These are phyloP conservation scores for Siderastrea siderea DNA, from an alignment of 92 coral and sea anemone genomes.

Conservation along the genomic window DNA sequence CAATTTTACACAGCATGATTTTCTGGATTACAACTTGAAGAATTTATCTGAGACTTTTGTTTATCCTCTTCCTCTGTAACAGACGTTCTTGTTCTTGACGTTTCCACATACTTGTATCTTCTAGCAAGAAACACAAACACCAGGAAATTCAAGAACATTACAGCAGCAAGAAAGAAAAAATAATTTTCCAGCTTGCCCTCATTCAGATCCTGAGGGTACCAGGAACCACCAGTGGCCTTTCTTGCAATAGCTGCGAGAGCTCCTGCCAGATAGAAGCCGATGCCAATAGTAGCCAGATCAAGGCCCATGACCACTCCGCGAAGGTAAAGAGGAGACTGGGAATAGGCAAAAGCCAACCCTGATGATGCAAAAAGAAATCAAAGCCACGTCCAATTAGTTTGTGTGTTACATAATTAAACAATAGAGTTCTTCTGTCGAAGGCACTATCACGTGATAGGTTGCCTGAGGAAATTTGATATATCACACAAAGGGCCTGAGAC, in stretches of 20 bases:
- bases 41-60: not conserved
- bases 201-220: constrained; percentile 73
- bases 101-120: constrained; percentile 52
- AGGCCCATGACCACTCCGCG: constrained; percentile 67
- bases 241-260: constrained; percentile 71
- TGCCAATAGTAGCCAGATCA: constrained; percentile 49
- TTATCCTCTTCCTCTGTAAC: not conserved
- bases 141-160: constrained; percentile 59
- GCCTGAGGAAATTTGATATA: too few relatives aligned
- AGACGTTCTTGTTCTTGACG: not conserved
- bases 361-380: not conserved
- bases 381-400: too few relatives aligned
- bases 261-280: constrained; percentile 70
- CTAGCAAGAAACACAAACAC: constrained; percentile 56
- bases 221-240: constrained; percentile 42
- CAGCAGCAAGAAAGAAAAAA: constrained; percentile 66
- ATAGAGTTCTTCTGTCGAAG: too few relatives aligned
- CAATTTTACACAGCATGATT: not conserved
- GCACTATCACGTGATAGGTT: too few relatives aligned
- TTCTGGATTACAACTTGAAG: not conserved
- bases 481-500: too few relatives aligned
- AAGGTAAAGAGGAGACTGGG: constrained; percentile 68
- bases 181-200: constrained; percentile 66
- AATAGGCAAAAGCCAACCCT: constrained; percentile 72
- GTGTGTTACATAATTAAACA: too few relatives aligned